Evolutionary conservation across 2,888 invertebrate species (phyloP), one percentile per base, ranked within the genome.

Genomic region (Tenodera sinensis): DNA sequence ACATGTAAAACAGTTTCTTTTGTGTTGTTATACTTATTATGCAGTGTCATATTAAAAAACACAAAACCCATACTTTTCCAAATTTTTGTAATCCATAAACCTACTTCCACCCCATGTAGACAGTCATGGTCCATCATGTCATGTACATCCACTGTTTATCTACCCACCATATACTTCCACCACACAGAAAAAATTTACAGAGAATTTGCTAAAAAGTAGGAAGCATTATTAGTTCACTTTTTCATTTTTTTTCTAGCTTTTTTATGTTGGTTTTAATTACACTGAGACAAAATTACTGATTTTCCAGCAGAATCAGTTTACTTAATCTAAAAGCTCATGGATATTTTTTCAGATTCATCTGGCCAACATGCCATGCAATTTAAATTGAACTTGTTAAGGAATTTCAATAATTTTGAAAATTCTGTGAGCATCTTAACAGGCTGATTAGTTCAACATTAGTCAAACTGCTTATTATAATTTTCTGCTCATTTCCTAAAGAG

Each of bases 171-270:
- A 82, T 54, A 54, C 15, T 47, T 85, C 27, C 81, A 30, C 14
- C 47, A n/a, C 86, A 86, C 86, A 71, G 81, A 81, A 82, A 87
- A 83, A 81, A 83, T 34, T 88, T 85, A 88, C 42, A 88, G 25
- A 88, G 42, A 34, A 88, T 54, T 88, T 54, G 34, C 88, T 85
- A 88, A 47, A 82, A 81, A 88, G 82, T 88, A 88, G 88, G 88
- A 88, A 88, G 88, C 85, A 88, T 88, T 28, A 84, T 88, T 30
- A 84, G 14, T 71, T 28, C 20, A 25, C 54, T 71, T 71, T 71
- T 20, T 71, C 42, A 42, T 42, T 42, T 42, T 42, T 34, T 42
- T 42, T 71, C 25, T 71, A 20, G 0, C 20, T 71, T 25, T 71
- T 25, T 71, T 54, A 15, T 54, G 28, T 81, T 88, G 6, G 27